Base-by-base conservation (phyloP, 2,888 invertebrate species). In the Leptura quadrifasciata region DNA sequence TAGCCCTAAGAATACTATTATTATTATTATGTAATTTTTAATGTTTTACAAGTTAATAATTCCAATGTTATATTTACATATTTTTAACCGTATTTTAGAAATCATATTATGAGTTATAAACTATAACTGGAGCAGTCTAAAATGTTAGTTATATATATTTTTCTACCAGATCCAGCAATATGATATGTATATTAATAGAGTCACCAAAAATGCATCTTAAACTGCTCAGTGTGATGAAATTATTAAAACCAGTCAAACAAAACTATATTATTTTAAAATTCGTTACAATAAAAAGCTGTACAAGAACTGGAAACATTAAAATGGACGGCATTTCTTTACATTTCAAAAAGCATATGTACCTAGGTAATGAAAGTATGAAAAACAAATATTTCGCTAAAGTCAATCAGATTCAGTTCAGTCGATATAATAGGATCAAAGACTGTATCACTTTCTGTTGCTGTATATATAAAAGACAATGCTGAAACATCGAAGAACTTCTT, bases 231-330 rank as follows among this genome's bases (percentile, higher is more conserved):
- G n/a, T 27, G 6, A 0, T 24, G 35, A 3, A 31, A 8, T 18
- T 54, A 54, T 55, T 24, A 57, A 21, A 24, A 57, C 10, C 18
- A 68, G 31, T 57, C 31, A 68, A 68, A 55, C 68, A 57, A 57
- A 27, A 55, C 27, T 17, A 55, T 54, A 57, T 57, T 17, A 55
- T 54, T 68, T 57, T 17, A 47, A 47, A 31, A 27, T 52, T 52
- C 6, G 27, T 67, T 67, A 67, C 27, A 55, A 27, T 68, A 31
- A 24, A 55, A 68, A 68, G 68, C 68, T 57, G 20, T 68, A 68
- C 54, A 54, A 57, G 9, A 24, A 68, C 68, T 21, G 31, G 4
- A 35, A 68, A 68, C 15, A n/a, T 57, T 57, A 31, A 68, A 68
- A 55, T 31, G 20, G 55, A 27, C 17, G 10, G 10, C 20, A 21